phyloP scores from a whole-genome alignment of 2,888 invertebrate genomes.

The Nemurella pictetii region DNA sequence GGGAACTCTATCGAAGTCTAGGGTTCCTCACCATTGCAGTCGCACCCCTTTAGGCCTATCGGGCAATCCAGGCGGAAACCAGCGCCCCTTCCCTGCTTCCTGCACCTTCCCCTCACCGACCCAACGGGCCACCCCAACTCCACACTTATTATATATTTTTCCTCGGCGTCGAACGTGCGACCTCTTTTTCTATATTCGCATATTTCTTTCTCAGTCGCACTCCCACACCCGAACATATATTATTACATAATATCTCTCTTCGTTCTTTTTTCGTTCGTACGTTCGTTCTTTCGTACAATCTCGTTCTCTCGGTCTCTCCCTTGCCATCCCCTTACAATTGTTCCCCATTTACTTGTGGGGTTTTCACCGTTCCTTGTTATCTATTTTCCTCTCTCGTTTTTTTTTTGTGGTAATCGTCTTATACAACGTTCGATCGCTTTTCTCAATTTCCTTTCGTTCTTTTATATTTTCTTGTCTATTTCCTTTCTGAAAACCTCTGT shows the following conservation, averaged over 20 bases:
- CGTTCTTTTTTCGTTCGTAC: background rate
- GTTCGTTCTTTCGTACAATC: background rate
- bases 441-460: constrained; percentile 21
- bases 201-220: background rate
- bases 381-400: constrained; percentile 5
- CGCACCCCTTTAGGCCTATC: background rate
- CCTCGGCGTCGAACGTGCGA: background rate
- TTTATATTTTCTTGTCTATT: constrained; percentile 12
- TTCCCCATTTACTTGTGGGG: constrained; percentile 14
- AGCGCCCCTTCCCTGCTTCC: background rate
- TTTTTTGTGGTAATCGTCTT: background rate
- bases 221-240: no score
- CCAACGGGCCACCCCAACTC: no score
- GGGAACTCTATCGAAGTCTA: no score
- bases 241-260: background rate
- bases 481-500: background rate
- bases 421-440: constrained; percentile 14
- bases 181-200: background rate
- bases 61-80: background rate
- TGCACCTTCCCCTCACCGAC: background rate
- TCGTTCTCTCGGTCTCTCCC: background rate
- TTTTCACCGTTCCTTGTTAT: constrained; percentile 17
- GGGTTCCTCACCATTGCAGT: no score
- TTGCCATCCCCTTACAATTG: background rate
- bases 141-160: background rate